Evolutionary conservation across 2,113 vertebrate genomes (phyloP).

Genomic region (Pan paniscus): DNA sequence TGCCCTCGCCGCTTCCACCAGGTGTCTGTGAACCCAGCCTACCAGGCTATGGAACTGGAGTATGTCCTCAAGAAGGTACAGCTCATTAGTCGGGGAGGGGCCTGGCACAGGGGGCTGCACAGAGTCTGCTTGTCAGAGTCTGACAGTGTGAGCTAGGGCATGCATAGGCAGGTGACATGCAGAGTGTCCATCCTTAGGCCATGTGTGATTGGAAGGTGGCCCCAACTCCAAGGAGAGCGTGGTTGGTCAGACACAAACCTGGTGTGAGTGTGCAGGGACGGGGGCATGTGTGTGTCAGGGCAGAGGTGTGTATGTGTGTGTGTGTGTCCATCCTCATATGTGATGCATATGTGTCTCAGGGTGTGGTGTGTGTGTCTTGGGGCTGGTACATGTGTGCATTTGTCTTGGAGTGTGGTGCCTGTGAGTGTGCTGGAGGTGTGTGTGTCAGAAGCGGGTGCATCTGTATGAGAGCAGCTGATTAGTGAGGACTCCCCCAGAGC

Average conservation of each 20-base stretch:
- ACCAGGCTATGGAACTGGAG: conserved; percentile 90
- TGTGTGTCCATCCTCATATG: background rate
- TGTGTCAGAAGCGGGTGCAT: background rate
- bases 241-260: background rate
- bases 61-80: conserved; percentile 89
- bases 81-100: background rate
- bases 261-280: background rate
- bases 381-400: background rate
- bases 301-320: background rate
- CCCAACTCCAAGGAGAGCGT: background rate
- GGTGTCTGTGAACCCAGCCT: conserved; percentile 96
- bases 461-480: background rate
- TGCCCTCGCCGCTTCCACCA: conserved; percentile 63
- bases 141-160: background rate
- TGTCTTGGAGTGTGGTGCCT: background rate
- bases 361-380: background rate
- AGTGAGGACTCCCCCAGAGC: background rate
- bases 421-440: background rate
- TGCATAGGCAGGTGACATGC: background rate
- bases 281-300: background rate
- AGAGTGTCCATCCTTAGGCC: background rate
- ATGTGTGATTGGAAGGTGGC: background rate
- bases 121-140: background rate
- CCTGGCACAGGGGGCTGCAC: background rate
- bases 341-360: background rate